Base-by-base conservation (phyloP, 2,113 vertebrate species). In the Periophthalmodon schlosseri region DNA sequence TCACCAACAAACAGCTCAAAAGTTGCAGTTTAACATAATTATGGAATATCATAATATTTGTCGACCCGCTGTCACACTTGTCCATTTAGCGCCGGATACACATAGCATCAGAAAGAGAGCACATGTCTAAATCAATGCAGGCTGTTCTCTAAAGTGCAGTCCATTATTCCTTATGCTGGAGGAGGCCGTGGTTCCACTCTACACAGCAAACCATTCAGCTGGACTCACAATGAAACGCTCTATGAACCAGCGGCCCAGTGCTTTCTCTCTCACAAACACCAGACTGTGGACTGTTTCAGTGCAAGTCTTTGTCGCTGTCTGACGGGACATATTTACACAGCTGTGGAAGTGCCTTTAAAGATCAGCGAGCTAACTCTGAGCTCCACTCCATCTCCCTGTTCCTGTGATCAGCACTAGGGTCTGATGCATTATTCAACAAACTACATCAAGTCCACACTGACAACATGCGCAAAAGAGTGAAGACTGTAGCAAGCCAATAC, bases 371-470 rank as follows among this genome's bases (percentile, higher is more conserved):
- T 9, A 56, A 56, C 52, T 18, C 20, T 21, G 52, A 56, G 50
- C 50, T 52, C 4, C 50, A 54, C 60, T 76, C 34, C 52, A 76
- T 69, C 73, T 44, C 23, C 68, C 13, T 70, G 71, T 68, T 44
- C 44, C 70, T 10, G 0, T 18, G 52, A 50, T 78, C 77, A 74
- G 77, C 84, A 77, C 80, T 86, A 77, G 80, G 86, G 74, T 74
- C 58, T 83, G 56, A 71, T 91, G 79, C 80, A 92, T 91, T 88
- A 92, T 92, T 91, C 76, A 91, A 73, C 63, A 81, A 83, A 87
- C 21, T 78, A 66, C 85, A 82, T 74, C 75, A 69, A 49, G 69
- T 79, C 77, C 82, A 73, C 23, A 57, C 54, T 34, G 68, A 77
- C 73, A 68, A 60, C 8, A 69, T 87, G 70, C n/a, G 21, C 70